Evolutionary conservation across 2,797 vertebrate species (phyloP).

Genomic region (Acipenser oxyrinchus): DNA sequence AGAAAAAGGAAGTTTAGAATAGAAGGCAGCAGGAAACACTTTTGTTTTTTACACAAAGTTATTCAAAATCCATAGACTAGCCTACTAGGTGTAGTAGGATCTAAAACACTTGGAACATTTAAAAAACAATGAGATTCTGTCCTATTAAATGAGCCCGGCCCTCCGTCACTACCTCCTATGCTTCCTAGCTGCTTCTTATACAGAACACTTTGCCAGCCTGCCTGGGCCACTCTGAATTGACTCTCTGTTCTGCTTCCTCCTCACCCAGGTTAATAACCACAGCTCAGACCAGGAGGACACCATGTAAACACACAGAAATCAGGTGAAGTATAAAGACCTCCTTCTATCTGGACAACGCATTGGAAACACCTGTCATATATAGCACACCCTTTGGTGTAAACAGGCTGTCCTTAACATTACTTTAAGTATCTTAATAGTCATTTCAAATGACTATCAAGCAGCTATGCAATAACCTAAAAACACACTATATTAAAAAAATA

Average conservation of each 20-base stretch:
- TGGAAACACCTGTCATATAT: neutral
- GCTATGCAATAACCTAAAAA: too few species aligned
- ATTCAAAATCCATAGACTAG: too few species aligned
- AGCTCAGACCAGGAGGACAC: conserved; percentile 59
- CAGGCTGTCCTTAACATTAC: neutral
- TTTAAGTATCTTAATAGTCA: neutral
- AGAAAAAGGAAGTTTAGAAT: too few species aligned
- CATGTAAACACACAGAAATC: conserved; percentile 42
- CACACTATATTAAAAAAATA: too few species aligned
- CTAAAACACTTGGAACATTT: neutral
- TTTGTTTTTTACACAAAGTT: too few species aligned
- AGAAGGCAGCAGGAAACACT: too few species aligned
- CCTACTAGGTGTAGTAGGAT: neutral
- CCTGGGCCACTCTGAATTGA: neutral
- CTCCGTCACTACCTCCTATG: neutral
- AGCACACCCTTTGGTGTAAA: neutral
- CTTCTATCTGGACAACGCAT: neutral
- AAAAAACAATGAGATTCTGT: neutral
- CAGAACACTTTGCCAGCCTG: neutral
- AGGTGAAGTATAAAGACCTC: conserved; percentile 4
- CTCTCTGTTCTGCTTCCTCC: conserved; percentile 11
- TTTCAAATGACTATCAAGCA: too few species aligned
- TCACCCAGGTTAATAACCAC: conserved; percentile 53
- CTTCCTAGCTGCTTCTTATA: neutral
- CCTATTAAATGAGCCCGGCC: neutral